phyloP scores from a whole-genome alignment of 2,888 invertebrate species.

The Tromatobia lineatoria region DNA sequence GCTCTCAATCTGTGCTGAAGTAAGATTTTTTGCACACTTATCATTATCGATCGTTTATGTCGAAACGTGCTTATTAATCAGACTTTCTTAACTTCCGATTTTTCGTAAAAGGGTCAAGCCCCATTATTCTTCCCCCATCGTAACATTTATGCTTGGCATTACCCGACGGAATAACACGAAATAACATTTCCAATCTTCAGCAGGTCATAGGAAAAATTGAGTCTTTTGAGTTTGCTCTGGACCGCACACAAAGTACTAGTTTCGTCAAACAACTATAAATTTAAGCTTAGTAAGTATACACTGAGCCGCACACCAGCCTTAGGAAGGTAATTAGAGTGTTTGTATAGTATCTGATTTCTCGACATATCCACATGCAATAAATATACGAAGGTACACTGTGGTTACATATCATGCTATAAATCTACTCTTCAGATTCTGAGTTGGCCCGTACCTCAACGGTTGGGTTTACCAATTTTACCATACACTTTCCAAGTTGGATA shows the following conservation, averaged over 20 bases:
- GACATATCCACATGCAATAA: constrained; percentile 11
- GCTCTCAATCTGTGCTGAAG: neutral
- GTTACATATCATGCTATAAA: constrained; percentile 45
- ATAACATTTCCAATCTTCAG: no score
- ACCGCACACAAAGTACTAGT: neutral
- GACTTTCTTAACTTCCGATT: neutral
- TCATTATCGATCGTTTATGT: neutral
- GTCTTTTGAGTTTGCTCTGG: neutral
- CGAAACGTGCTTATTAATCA: neutral
- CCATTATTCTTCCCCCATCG: no score
- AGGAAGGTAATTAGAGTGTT: constrained; percentile 37
- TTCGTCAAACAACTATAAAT: constrained; percentile 20
- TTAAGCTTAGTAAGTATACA: constrained; percentile 5
- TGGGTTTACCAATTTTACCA: constrained; percentile 39
- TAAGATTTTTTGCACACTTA: neutral
- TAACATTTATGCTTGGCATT: neutral
- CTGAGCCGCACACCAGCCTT: neutral
- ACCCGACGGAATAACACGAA: neutral
- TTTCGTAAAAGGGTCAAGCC: neutral
- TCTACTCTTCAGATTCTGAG: constrained; percentile 28
- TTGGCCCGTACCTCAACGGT: neutral
- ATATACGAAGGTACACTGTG: constrained; percentile 2
- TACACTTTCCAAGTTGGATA: constrained; percentile 8
- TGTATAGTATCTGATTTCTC: neutral
- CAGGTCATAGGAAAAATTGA: neutral